A percentile compares a stretch with the other conserved stretches of the same genome.
These are phyloP conservation scores for Athalia rosae DNA, from an alignment of 2,888 invertebrate genomes.

Conservation along the genomic window DNA sequence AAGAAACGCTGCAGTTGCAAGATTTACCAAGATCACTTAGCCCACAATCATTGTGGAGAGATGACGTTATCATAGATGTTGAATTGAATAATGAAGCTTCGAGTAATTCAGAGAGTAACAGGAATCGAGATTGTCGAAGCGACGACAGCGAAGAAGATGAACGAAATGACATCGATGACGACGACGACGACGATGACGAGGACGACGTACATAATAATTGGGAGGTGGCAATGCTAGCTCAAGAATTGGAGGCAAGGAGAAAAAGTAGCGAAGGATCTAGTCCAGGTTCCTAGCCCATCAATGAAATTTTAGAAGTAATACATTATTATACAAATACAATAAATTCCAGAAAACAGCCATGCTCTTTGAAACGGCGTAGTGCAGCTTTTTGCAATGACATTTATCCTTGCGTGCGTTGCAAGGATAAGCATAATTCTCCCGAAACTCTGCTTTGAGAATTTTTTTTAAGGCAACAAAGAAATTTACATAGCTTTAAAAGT, in stretches of 20 bases:
- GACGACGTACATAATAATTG: slow-evolving; percentile 77
- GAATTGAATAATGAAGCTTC: slow-evolving; percentile 74
- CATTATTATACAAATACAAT: slow-evolving; percentile 64
- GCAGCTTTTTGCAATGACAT: slow-evolving; percentile 62
- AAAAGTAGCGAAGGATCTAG: slow-evolving; percentile 67
- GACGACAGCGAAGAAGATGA: slow-evolving; percentile 60
- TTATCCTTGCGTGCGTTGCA: slow-evolving; percentile 65
- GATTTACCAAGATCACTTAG: slow-evolving; percentile 77
- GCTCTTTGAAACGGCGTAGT: slow-evolving; percentile 53
- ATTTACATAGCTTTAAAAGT: not conserved
- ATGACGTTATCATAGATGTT: slow-evolving; percentile 70
- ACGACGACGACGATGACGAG: slow-evolving; percentile 56
- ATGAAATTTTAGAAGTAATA: slow-evolving; percentile 66
- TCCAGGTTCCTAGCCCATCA: slow-evolving; percentile 72
- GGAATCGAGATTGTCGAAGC: slow-evolving; percentile 34
- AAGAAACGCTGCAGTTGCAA: slow-evolving; percentile 81
- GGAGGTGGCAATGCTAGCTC: slow-evolving; percentile 87
- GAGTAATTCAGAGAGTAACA: slow-evolving; percentile 70
- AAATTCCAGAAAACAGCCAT: slow-evolving; percentile 54
- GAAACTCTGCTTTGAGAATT: slow-evolving; percentile 68
- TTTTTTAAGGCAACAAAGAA: not conserved
- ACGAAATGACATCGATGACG: slow-evolving; percentile 50
- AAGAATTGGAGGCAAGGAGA: slow-evolving; percentile 78
- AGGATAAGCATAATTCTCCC: slow-evolving; percentile 59
- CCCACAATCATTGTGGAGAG: slow-evolving; percentile 72